These are phyloP conservation scores for Phania funesta DNA, from an alignment of 2,888 invertebrate genomes.

Conservation along the genomic window DNA sequence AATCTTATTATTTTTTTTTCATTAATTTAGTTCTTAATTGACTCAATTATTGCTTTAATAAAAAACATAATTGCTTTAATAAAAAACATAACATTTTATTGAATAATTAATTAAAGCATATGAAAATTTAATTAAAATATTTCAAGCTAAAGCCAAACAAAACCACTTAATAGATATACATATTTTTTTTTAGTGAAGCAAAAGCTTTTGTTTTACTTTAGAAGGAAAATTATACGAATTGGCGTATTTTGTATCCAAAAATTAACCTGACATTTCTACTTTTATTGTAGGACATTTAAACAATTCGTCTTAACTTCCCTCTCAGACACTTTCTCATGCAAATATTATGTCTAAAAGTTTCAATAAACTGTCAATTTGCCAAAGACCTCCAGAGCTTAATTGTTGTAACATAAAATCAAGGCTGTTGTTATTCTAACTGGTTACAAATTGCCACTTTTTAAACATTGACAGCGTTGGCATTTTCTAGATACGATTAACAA, in stretches of 20 bases:
- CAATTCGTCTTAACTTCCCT: not conserved
- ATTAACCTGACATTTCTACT: not conserved
- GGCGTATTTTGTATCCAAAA: not conserved
- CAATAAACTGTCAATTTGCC: constrained; percentile 56
- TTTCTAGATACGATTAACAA: constrained; percentile 44
- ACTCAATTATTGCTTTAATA: too few relatives aligned
- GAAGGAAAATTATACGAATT: too few relatives aligned
- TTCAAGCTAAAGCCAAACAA: too few relatives aligned
- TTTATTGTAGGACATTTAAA: not conserved
- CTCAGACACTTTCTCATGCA: not conserved
- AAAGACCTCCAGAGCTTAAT: constrained; percentile 60
- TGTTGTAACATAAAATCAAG: constrained; percentile 32
- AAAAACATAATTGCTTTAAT: too few relatives aligned
- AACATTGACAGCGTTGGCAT: constrained; percentile 35
- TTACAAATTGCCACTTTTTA: constrained; percentile 25
- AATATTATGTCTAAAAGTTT: constrained; percentile 31
- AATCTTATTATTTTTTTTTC: too few relatives aligned
- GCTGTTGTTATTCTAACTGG: constrained; percentile 26
- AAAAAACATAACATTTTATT: too few relatives aligned
- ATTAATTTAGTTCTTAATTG: too few relatives aligned
- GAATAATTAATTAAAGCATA: too few relatives aligned
- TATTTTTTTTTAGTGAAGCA: too few relatives aligned
- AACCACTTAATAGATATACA: too few relatives aligned
- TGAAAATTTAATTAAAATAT: too few relatives aligned
- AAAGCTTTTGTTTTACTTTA: too few relatives aligned